These are phyloP conservation scores for Agrotis clavis DNA, from an alignment of 2,888 invertebrate genomes.

Conservation along the genomic window DNA sequence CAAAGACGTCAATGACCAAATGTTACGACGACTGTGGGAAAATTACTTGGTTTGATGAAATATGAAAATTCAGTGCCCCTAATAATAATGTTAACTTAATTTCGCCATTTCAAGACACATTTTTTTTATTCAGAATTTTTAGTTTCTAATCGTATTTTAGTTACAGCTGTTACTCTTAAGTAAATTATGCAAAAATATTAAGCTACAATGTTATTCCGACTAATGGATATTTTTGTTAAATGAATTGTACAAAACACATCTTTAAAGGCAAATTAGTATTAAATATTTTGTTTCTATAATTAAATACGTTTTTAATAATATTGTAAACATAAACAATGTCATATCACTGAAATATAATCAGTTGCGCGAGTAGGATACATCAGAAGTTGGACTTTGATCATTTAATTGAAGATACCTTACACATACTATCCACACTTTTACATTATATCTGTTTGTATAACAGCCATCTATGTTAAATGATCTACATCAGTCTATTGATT, in stretches of 20 bases:
- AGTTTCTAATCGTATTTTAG: no score
- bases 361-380: not conserved
- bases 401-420: constrained; percentile 6
- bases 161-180: no score
- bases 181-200: no score
- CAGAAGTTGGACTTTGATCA: constrained; percentile 30
- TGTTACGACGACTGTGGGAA: not conserved
- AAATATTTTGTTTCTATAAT: not conserved
- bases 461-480: not conserved
- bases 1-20: not conserved
- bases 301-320: not conserved
- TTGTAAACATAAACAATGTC: not conserved
- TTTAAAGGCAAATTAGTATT: not conserved
- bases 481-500: no score
- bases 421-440: not conserved
- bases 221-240: not conserved
- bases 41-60: not conserved
- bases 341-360: constrained; percentile 7
- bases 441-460: not conserved
- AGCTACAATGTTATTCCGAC: no score
- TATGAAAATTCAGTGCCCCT: no score
- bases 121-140: no score
- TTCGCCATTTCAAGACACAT: no score
- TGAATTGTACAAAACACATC: not conserved
- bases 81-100: no score